Conservation (phyloP, 2,888 invertebrate genomes). For the Stenotaenia linearis region DNA sequence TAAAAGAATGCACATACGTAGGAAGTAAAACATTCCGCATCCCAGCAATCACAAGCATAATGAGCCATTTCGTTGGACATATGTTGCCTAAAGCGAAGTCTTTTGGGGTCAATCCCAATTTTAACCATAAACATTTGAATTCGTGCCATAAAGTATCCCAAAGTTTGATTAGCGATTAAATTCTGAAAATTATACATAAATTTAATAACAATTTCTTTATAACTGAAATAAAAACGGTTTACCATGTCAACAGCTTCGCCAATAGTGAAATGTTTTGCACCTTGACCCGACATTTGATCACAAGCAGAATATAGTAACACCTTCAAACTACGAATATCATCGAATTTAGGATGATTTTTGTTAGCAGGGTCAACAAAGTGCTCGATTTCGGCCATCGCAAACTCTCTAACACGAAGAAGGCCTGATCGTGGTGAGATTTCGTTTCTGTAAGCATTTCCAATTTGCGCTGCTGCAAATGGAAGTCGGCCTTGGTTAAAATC, state of each 20-base stretch:
- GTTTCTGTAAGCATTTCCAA: constrained; percentile 96
- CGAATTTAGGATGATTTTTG: constrained; percentile 88
- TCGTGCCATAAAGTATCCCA: constrained; percentile 96
- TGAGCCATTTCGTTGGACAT: constrained; percentile 99
- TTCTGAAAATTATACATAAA: constrained; percentile 50
- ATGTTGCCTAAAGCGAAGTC: constrained; percentile 93
- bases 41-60: constrained; percentile 99
- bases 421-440: constrained; percentile 98
- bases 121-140: constrained; percentile 82
- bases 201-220: not conserved
- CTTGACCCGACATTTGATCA: constrained; percentile 94
- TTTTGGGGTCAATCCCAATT: constrained; percentile 76
- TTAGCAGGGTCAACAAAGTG: constrained; percentile 92
- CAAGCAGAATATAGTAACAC: constrained; percentile 88
- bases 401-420: constrained; percentile 89
- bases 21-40: constrained; percentile 94
- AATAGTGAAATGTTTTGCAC: constrained; percentile 68
- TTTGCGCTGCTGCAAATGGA: constrained; percentile 98
- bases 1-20: constrained; percentile 57
- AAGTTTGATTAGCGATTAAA: constrained; percentile 90
- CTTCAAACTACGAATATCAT: constrained; percentile 63
- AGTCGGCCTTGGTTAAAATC: constrained; percentile 95
- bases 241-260: constrained; percentile 78
- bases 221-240: too few relatives aligned
- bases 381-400: constrained; percentile 99